Base-by-base conservation (phyloP, 2,797 vertebrate genomes). In the Fringilla coelebs region DNA sequence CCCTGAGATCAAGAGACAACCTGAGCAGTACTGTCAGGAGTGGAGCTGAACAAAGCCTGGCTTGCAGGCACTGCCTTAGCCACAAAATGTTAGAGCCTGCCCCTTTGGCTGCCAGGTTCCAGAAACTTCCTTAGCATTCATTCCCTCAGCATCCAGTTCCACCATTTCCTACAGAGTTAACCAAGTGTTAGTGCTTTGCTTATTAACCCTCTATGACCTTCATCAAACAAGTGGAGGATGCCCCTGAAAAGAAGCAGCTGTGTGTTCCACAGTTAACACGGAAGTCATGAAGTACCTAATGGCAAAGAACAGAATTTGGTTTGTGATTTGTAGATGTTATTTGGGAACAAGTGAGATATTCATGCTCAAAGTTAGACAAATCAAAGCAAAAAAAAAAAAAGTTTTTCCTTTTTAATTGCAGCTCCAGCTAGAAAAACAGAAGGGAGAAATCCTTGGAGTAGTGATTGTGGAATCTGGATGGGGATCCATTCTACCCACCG, bases 381-480 rank as follows among this genome's bases (percentile, higher is more conserved):
- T 52, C 26, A 46, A 90, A 79, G 45, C 19, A 84, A 93, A 89
- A 93, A 87, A 88, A n/a, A 67, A 10, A 3, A 4, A 5, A 9
- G 24, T 61, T 13, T 88, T 25, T 57, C 71, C 14, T 74, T 65
- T 84, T 66, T 80, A 34, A 77, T 95, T 89, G 77, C 98, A 99
- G 99, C 98, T 99, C 95, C 99, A 99, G 96, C 97, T 99, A 91
- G 99, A 99, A 97, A 99, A 99, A 94, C 99, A 98, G 84, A 99
- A 99, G 97, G 99, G 99, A 16, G 99, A 99, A 98, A 99, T 99
- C 95, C 98, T 99, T 90, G 99, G 99, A 1, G 99, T 99, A 85
- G 99, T 99, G 95, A 99, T 99, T 9, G 99, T 99, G 96, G 99
- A 99, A 97, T 99, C 99, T 1, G 99, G 99, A 95, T 99, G 99